phyloP scores from a whole-genome alignment of 2,797 vertebrate genomes.

The Alfaro cultratus region DNA sequence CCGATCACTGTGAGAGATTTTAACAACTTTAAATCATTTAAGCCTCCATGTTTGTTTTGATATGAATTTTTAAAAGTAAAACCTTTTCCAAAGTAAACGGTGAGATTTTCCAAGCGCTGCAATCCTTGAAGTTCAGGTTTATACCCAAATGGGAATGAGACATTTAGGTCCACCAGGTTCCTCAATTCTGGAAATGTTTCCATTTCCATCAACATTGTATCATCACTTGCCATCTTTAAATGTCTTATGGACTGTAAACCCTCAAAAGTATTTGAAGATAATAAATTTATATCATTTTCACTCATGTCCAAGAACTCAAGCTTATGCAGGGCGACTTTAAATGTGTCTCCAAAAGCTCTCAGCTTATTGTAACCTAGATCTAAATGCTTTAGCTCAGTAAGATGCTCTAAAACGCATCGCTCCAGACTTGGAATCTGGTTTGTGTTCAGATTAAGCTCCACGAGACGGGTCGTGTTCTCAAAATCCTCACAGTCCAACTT shows the following conservation, averaged over 20 bases:
- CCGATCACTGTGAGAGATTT: not conserved
- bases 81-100: not conserved
- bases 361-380: conserved; percentile 13
- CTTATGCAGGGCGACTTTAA: not conserved
- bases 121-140: conserved; percentile 6
- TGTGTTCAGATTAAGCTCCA: conserved; percentile 1
- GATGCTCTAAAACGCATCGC: conserved; percentile 10
- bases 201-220: fast-evolving
- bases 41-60: not conserved
- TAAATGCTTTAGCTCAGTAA: conserved; percentile 14
- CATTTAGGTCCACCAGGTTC: not conserved
- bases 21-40: not conserved
- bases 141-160: not conserved
- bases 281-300: fast-evolving
- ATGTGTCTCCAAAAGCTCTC: not conserved
- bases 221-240: conserved; percentile 13
- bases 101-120: conserved; percentile 21
- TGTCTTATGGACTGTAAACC: conserved; percentile 22
- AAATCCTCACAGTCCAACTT: conserved; percentile 27
- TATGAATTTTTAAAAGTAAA: not conserved
- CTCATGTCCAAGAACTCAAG: conserved; percentile 30
- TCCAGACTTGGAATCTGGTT: conserved; percentile 27
- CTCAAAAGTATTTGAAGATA: conserved; percentile 1
- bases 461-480: not conserved
- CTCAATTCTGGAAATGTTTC: conserved; percentile 7